Conservation (phyloP, 1,140 invertebrate genomes). For the Adelges cooleyi region DNA sequence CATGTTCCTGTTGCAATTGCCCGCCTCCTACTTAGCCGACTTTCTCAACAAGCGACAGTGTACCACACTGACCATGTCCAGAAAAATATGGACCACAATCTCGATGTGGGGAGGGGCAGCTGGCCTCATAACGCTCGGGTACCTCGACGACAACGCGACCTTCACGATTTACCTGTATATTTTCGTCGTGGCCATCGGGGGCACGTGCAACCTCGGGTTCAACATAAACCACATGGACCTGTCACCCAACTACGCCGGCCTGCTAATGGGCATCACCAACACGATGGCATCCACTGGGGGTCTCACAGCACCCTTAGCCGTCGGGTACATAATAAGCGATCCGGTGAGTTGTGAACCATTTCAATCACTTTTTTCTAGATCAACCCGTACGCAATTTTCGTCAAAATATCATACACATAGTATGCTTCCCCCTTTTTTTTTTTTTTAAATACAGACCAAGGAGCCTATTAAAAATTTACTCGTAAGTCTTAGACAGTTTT, state of each 20-base stretch:
- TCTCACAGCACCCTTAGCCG: slow-evolving; percentile 69
- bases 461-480: too few relatives aligned
- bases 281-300: slow-evolving; percentile 72
- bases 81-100: slow-evolving; percentile 41
- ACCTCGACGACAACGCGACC: slow-evolving; percentile 30
- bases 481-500: too few relatives aligned
- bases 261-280: slow-evolving; percentile 35
- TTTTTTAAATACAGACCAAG: background rate
- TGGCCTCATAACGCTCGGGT: slow-evolving; percentile 38
- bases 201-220: slow-evolving; percentile 45
- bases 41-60: slow-evolving; percentile 36
- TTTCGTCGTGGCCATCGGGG: slow-evolving; percentile 47
- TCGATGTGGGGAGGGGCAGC: slow-evolving; percentile 40
- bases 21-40: slow-evolving; percentile 39
- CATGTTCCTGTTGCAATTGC: slow-evolving; percentile 39
- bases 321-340: slow-evolving; percentile 60
- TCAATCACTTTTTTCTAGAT: background rate
- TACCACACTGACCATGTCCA: slow-evolving; percentile 35
- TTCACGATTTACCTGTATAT: slow-evolving; percentile 42
- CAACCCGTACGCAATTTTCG: background rate
- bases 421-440: background rate
- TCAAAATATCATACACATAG: background rate
- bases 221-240: slow-evolving; percentile 56
- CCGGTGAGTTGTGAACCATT: slow-evolving; percentile 42
- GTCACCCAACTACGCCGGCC: slow-evolving; percentile 40